Evolutionary conservation across 2,113 vertebrate species (phyloP).

Genomic region (Aleadryas rufinucha): DNA sequence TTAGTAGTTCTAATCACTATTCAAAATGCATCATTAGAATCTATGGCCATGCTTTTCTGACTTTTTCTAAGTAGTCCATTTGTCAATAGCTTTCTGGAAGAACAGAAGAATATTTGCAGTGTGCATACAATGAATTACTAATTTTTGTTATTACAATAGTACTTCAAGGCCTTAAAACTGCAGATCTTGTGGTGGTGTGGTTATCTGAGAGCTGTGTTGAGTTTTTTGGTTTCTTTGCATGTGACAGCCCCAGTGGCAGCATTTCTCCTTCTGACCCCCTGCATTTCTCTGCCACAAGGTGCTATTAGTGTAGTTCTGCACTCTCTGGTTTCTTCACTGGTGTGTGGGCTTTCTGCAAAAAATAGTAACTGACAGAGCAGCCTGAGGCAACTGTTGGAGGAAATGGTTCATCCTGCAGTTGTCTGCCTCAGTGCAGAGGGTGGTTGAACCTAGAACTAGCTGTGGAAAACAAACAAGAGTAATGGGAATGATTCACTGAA

Average conservation of each 20-base stretch:
- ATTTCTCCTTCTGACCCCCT: background rate
- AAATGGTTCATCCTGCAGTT: background rate
- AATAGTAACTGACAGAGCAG: background rate
- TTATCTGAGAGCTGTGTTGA: background rate
- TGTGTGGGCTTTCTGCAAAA: background rate
- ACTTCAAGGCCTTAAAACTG: background rate
- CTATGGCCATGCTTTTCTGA: background rate
- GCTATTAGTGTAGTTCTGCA: background rate
- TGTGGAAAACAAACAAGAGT: background rate
- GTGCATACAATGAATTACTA: background rate
- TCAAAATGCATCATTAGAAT: background rate
- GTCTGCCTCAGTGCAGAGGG: background rate
- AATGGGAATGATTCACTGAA: background rate
- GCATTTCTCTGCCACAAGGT: background rate
- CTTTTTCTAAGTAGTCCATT: background rate
- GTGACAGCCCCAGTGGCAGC: background rate
- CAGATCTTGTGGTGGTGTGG: background rate
- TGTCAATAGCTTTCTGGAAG: background rate
- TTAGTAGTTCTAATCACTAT: background rate
- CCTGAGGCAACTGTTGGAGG: background rate
- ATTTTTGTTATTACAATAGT: background rate
- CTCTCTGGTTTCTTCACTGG: background rate
- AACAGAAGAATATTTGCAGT: background rate
- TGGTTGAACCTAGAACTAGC: background rate
- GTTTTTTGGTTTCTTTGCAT: background rate